Percentiles rank a stretch among this genome's conserved stretches.
Evolutionary conservation across 35 echinoderm and acorn worm genomes (phyloP).

Genomic region (Apostichopus parvimensis): DNA sequence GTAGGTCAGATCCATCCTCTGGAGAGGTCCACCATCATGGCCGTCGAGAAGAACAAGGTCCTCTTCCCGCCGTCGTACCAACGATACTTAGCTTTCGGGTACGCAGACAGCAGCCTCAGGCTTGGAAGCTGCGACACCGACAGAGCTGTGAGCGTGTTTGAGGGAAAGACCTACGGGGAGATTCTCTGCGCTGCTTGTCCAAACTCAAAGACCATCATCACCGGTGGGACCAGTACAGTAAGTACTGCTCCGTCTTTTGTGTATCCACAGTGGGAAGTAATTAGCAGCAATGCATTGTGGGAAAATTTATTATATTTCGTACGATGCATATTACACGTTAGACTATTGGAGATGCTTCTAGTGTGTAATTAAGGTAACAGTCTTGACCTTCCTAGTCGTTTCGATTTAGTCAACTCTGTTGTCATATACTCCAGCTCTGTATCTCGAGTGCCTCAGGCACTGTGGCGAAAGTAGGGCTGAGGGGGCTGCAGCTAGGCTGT

Average conservation of each 20-base stretch:
- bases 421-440: too few relatives aligned
- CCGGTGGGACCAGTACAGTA: slow-evolving; percentile 92
- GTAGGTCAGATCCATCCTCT: slow-evolving; percentile 88
- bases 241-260: slow-evolving; percentile 10
- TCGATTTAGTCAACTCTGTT: too few relatives aligned
- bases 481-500: too few relatives aligned
- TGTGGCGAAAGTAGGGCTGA: too few relatives aligned
- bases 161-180: slow-evolving; percentile 85
- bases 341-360: too few relatives aligned
- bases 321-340: too few relatives aligned
- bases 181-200: slow-evolving; percentile 86
- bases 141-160: slow-evolving; percentile 77
- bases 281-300: too few relatives aligned
- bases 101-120: slow-evolving; percentile 88
- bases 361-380: too few relatives aligned
- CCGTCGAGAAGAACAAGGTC: slow-evolving; percentile 95
- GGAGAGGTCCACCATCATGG: slow-evolving; percentile 73
- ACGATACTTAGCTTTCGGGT: slow-evolving; percentile 89
- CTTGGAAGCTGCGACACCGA: slow-evolving; percentile 90
- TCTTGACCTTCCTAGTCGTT: too few relatives aligned
- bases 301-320: too few relatives aligned
- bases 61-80: slow-evolving; percentile 86
- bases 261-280: too few relatives aligned
- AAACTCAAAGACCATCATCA: slow-evolving; percentile 75
- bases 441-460: too few relatives aligned